Percentiles rank a stretch among this genome's conserved stretches.
Conservation (phyloP, 1,140 invertebrate genomes). For the Drosophila albomicans region DNA sequence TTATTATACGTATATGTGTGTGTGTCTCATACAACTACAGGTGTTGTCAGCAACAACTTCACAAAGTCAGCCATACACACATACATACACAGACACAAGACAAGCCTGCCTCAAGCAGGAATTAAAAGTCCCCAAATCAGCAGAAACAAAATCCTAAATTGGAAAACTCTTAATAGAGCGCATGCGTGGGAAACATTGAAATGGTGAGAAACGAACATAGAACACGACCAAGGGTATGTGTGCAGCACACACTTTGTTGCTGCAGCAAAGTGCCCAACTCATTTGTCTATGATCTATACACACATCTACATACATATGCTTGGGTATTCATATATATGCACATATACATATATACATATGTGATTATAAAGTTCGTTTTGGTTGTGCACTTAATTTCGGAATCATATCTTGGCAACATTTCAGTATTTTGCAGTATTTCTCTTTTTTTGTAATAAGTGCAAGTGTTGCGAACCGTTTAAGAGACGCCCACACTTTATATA, state of each 20-base stretch:
- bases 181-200: slow-evolving; percentile 65
- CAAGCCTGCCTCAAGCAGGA: slow-evolving; percentile 75
- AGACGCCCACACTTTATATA: slow-evolving; percentile 48
- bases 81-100: slow-evolving; percentile 36
- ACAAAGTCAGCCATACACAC: slow-evolving; percentile 15
- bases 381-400: background rate
- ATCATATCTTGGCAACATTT: background rate
- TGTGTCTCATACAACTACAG: slow-evolving; percentile 9
- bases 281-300: slow-evolving; percentile 39
- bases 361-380: background rate
- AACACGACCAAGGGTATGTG: slow-evolving; percentile 22
- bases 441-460: background rate
- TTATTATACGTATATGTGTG: slow-evolving; percentile 8
- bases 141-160: slow-evolving; percentile 59
- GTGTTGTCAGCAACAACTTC: slow-evolving; percentile 38
- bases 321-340: background rate
- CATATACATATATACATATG: background rate
- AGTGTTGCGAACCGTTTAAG: slow-evolving; percentile 33
- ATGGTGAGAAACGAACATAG: background rate
- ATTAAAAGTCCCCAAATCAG: slow-evolving; percentile 73
- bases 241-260: background rate
- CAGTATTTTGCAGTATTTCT: slow-evolving; percentile 24
- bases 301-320: background rate
- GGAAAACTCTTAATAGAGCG: slow-evolving; percentile 65
- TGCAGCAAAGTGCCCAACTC: slow-evolving; percentile 34